These are phyloP conservation scores for Vultur gryphus DNA, from an alignment of 2,797 vertebrate species.

Conservation along the genomic window DNA sequence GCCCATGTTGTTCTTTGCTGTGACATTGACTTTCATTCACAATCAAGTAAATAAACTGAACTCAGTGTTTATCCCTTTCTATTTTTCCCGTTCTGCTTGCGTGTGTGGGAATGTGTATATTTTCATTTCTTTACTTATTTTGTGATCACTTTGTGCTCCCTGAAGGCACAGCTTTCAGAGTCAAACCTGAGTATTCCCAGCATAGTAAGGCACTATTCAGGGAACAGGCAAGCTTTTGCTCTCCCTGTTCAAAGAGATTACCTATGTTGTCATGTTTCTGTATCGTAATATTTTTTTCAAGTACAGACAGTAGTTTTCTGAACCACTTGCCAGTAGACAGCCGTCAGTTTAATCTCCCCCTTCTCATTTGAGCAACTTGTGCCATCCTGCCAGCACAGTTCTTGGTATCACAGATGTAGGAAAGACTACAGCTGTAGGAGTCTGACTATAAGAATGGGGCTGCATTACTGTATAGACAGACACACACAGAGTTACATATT, in stretches of 20 bases:
- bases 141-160: background rate
- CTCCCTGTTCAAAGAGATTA: background rate
- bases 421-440: background rate
- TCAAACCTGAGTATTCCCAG: background rate
- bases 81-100: background rate
- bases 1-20: background rate
- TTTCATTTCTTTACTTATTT: slow-evolving; percentile 8
- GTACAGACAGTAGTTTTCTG: background rate
- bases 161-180: background rate
- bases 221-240: background rate
- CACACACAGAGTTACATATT: background rate
- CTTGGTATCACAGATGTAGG: background rate
- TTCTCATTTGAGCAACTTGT: background rate
- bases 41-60: background rate
- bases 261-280: background rate
- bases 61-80: background rate
- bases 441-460: background rate
- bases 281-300: background rate
- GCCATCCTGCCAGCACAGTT: background rate
- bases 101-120: background rate
- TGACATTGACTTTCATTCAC: background rate
- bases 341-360: background rate
- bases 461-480: background rate
- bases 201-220: background rate
- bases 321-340: background rate